Evolutionary conservation across 1,140 invertebrate species (phyloP).

Genomic region (Brachionus rotundiformis): DNA sequence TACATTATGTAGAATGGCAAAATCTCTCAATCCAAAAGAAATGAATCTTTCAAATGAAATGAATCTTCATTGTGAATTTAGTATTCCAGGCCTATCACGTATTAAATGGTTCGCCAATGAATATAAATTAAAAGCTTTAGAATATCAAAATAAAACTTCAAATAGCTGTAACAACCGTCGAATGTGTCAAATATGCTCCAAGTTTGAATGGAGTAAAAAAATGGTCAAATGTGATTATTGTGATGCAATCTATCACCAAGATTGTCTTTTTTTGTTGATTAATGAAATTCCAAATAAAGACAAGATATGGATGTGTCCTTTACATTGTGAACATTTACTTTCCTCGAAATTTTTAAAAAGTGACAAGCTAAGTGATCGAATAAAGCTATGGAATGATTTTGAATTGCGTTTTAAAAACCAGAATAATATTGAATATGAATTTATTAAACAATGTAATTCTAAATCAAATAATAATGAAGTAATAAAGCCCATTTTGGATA

Average conservation of each 20-base stretch:
- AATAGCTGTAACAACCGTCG: neutral
- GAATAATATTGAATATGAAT: constrained; percentile 8
- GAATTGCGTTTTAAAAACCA: neutral
- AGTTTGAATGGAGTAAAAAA: constrained; percentile 77
- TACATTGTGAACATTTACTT: constrained; percentile 76
- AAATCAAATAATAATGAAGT: neutral
- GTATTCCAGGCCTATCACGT: neutral
- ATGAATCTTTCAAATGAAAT: constrained; percentile 72
- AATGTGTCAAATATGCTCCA: constrained; percentile 65
- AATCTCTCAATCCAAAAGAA: constrained; percentile 80
- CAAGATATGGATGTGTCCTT: constrained; percentile 87
- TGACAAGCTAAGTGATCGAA: neutral
- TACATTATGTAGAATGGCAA: constrained; percentile 76
- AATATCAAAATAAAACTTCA: neutral
- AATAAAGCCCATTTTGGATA: neutral
- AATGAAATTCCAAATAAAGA: constrained; percentile 78
- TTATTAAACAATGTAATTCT: neutral
- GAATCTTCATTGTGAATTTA: neutral
- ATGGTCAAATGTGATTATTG: constrained; percentile 87
- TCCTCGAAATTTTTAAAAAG: constrained; percentile 4
- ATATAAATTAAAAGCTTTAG: neutral
- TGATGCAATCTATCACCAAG: constrained; percentile 81
- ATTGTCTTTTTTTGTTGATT: constrained; percentile 87
- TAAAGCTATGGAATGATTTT: constrained; percentile 37
- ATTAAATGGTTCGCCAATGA: constrained; percentile 33